phyloP scores from a whole-genome alignment of 2,797 vertebrate genomes.

The Mico argentatus region DNA sequence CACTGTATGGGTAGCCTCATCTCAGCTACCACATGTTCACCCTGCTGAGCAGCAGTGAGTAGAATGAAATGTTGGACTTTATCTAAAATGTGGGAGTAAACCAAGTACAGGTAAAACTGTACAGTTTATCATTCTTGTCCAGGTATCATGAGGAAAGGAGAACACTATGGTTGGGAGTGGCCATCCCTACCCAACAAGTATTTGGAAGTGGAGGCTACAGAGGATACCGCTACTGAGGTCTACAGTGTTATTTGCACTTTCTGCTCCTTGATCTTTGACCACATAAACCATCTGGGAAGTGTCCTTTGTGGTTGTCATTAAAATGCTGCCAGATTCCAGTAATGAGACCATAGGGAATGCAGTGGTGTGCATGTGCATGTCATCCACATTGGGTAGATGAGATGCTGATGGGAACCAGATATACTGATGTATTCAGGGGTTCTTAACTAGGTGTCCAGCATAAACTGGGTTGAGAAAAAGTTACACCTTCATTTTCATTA shows the following conservation, averaged over 20 bases:
- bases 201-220: background rate
- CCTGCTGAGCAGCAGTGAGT: background rate
- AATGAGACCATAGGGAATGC: background rate
- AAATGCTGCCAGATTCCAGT: background rate
- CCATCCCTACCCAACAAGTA: background rate
- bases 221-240: background rate
- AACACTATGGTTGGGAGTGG: background rate
- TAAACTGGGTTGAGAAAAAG: constrained; percentile 7
- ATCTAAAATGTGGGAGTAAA: constrained; percentile 28
- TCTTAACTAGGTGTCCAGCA: background rate
- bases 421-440: background rate
- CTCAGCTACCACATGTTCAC: background rate
- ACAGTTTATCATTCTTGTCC: background rate
- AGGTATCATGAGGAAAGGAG: background rate
- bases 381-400: background rate
- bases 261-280: background rate
- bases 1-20: background rate
- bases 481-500: constrained; percentile 2
- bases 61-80: background rate
- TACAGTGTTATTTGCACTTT: background rate
- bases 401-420: background rate
- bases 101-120: background rate
- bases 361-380: background rate
- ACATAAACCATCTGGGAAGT: background rate
- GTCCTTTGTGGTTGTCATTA: background rate